Evolutionary conservation across 1,140 invertebrate species (phyloP), one percentile per base, ranked within the genome.

Genomic region (Chironomus striatipennis): DNA sequence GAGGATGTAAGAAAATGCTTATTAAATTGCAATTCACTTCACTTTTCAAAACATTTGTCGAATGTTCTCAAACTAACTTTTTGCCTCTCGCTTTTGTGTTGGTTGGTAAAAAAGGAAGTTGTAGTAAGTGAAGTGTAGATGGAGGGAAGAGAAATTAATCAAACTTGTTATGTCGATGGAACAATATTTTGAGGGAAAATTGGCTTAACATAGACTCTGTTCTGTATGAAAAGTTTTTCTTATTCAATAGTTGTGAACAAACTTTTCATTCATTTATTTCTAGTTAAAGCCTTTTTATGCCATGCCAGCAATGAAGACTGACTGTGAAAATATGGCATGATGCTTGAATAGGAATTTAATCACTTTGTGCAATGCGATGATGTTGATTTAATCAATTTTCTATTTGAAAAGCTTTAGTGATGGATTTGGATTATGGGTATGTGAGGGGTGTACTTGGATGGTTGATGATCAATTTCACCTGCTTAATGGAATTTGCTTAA

Each of bases 11-110:
- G 47, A 57, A 57, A 57, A 57, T 15, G 47, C 47, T 57, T 57
- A 57, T 57, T 57, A 57, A 57, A 57, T 57, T 57, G 47, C 47
- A 57, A 57, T 57, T 57, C 47, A 47, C 43, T 47, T 47, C 43
- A 15, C 43, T 47, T n/a, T 47, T 15, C 9, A 10, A 10, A 9
- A 57, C 47, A n/a, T n/a, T 57, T 34, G 24, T 34, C 24, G 24
- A 34, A 34, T 34, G 24, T 34, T 34, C 24, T 1, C 24, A 34
- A 34, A 34, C 24, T 34, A 34, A 34, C 24, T 34, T 34, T 34
- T 34, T 34, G 24, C 24, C 24, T 34, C 5, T 34, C n/a, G n/a
- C n/a, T n/a, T n/a, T n/a, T n/a, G n/a, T 34, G 24, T 34, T 34
- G 2, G 24, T 34, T n/a, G n/a, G n/a, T n/a, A n/a, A 34, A 34